Evolutionary conservation across 2,797 vertebrate species (phyloP).

Genomic region (Dendrocincla fuliginosa): DNA sequence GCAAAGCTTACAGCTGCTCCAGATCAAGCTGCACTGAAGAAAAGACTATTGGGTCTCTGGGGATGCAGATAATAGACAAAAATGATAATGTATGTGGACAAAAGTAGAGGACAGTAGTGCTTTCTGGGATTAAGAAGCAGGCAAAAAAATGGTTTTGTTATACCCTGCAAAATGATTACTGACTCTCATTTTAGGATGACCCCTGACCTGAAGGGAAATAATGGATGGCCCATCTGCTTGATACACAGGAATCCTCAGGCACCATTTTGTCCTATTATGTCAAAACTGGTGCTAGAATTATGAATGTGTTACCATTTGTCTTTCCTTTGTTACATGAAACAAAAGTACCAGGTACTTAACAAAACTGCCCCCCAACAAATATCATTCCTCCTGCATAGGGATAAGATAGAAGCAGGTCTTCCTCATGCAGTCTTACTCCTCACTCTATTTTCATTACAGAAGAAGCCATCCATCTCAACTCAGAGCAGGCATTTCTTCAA

Average conservation of each 20-base stretch:
- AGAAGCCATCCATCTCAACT: conserved; percentile 16
- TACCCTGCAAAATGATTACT: conserved; percentile 41
- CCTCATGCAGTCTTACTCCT: neutral
- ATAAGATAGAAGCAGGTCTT: neutral
- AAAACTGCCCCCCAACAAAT: neutral
- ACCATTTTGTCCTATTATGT: conserved; percentile 42
- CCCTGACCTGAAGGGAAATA: conserved; percentile 31
- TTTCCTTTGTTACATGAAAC: conserved; percentile 21
- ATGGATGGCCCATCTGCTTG: conserved; percentile 49
- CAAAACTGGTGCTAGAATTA: conserved; percentile 49
- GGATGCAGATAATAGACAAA: conserved; percentile 54
- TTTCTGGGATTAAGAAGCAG: conserved; percentile 53
- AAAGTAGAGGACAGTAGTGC: conserved; percentile 56
- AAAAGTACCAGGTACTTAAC: conserved; percentile 12
- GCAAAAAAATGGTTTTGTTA: conserved; percentile 33
- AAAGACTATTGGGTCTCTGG: conserved; percentile 56
- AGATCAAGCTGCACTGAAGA: conserved; percentile 29
- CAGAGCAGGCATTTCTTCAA: neutral
- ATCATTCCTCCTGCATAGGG: neutral
- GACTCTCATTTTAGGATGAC: conserved; percentile 33
- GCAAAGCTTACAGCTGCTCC: conserved; percentile 63
- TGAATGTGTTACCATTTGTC: conserved; percentile 8
- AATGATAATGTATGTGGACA: conserved; percentile 65
- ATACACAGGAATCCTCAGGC: conserved; percentile 38
- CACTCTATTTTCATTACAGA: neutral